Conservation (phyloP, 2,113 vertebrate genomes). For the human region GRCh38 chr9:26316501-26317000, state of each 20-base stretch:
- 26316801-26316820: neutral
- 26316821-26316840: neutral
- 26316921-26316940: neutral
- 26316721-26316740: neutral
- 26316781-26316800: neutral
- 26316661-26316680: neutral
- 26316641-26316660: neutral
- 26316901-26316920: neutral
- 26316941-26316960: neutral
- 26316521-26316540: neutral
- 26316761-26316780: neutral
- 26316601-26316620: slow-evolving; percentile 31
- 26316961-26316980: neutral
- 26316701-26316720: neutral
- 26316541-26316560: neutral
- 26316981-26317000: neutral
- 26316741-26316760: neutral
- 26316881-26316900: neutral
- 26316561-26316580: neutral
- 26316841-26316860: neutral
- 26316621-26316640: neutral
- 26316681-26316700: neutral
- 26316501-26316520: neutral
- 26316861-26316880: neutral
- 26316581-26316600: neutral